phyloP scores from a whole-genome alignment of 2,113 vertebrate genomes.

The Sorex fumeus region DNA sequence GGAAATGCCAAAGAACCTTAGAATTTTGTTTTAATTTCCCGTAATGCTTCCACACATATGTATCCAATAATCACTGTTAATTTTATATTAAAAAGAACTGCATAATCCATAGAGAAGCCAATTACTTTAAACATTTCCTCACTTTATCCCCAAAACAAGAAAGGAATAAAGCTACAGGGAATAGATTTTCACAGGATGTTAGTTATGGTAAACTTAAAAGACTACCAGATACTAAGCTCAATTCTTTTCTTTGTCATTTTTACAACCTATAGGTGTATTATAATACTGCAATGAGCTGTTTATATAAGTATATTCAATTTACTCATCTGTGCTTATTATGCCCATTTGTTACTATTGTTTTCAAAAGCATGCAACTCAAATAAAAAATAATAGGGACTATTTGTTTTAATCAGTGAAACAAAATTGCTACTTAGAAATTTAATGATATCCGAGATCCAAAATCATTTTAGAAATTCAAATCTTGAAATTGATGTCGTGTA shows the following conservation, averaged over 20 bases:
- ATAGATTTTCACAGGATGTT: conserved; percentile 9
- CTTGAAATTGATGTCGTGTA: neutral
- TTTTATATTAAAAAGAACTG: conserved; percentile 65
- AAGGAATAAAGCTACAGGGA: neutral
- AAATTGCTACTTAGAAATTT: conserved; percentile 37
- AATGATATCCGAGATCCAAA: neutral
- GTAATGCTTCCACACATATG: conserved; percentile 53
- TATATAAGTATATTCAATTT: conserved; percentile 19
- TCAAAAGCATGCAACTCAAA: neutral
- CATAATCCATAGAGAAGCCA: neutral
- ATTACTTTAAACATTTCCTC: conserved; percentile 2
- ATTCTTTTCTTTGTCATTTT: neutral
- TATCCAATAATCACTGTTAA: conserved; percentile 58
- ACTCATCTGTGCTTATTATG: neutral
- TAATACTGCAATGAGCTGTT: conserved; percentile 18
- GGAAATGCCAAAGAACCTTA: conserved; percentile 55
- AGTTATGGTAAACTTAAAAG: neutral
- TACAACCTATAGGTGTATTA: conserved; percentile 20
- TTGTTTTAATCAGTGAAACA: conserved; percentile 15
- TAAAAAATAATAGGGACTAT: neutral
- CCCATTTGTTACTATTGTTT: neutral
- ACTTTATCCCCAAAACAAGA: neutral
- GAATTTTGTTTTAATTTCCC: conserved; percentile 65
- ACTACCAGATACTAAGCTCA: neutral
- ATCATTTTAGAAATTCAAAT: neutral